Conservation (phyloP, 2,888 invertebrate species). For the Anorthoa munda region DNA sequence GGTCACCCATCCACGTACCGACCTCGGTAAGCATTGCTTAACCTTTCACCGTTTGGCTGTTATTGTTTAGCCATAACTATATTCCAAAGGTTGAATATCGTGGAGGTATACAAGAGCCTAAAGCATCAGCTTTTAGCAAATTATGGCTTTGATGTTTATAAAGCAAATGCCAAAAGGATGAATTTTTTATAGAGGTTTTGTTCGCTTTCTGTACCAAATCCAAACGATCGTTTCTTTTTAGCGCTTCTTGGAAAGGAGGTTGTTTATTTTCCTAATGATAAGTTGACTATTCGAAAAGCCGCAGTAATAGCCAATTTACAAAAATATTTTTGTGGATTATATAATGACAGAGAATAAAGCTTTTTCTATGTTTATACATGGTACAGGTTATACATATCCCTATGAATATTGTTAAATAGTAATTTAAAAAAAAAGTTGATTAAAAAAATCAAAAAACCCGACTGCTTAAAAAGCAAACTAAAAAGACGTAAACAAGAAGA, state of each 20-base stretch:
- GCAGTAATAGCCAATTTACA: conserved; percentile 25
- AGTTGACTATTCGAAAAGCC: not conserved
- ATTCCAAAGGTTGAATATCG: not conserved
- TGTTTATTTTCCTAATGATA: conserved; percentile 9
- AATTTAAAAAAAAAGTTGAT: too few relatives aligned
- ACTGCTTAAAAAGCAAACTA: too few relatives aligned
- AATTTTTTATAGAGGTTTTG: not conserved
- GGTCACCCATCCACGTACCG: too few relatives aligned
- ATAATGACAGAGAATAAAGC: not conserved
- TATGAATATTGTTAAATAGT: not conserved
- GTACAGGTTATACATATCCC: not conserved
- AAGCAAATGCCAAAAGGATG: not conserved
- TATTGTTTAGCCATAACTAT: too few relatives aligned
- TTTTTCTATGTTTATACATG: too few relatives aligned
- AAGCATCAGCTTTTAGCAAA: too few relatives aligned
- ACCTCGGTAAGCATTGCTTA: too few relatives aligned
- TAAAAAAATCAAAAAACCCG: too few relatives aligned
- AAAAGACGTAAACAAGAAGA: too few relatives aligned
- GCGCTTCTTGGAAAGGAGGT: not conserved
- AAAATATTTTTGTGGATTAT: not conserved
- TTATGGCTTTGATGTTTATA: not conserved
- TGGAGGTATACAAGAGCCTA: not conserved
- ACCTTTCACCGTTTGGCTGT: too few relatives aligned
- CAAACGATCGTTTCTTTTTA: not conserved
- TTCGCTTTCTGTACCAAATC: not conserved